A percentile compares a stretch with the other conserved stretches of the same genome.
Conservation (phyloP, 1,140 invertebrate genomes). For the Uloborus diversus region DNA sequence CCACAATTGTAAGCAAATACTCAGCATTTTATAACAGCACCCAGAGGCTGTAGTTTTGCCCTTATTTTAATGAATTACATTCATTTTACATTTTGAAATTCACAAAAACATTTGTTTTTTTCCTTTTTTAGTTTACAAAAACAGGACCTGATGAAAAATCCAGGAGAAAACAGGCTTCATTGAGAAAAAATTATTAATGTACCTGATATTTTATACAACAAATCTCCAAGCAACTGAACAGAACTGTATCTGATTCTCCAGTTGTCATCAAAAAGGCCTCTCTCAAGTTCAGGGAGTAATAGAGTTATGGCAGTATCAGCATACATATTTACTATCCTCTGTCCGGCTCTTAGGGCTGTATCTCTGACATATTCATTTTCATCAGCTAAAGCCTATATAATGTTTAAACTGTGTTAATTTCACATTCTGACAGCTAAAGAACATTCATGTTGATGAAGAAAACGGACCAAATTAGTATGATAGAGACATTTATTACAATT, state of each 20-base stretch:
- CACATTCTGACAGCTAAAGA: too few species aligned
- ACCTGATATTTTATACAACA: conserved; percentile 93
- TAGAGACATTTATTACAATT: too few species aligned
- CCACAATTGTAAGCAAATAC: too few species aligned
- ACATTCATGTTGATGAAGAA: too few species aligned
- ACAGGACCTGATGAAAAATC: too few species aligned
- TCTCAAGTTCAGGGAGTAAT: conserved; percentile 92
- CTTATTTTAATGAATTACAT: not conserved
- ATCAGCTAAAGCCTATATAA: conserved; percentile 85
- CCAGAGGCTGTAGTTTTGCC: too few species aligned
- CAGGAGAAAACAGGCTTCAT: not conserved
- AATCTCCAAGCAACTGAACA: conserved; percentile 94
- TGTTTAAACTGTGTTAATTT: too few species aligned
- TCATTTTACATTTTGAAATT: not conserved
- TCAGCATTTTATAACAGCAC: too few species aligned
- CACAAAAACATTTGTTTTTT: not conserved
- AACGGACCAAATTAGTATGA: too few species aligned
- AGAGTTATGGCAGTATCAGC: conserved; percentile 95
- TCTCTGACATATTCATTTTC: conserved; percentile 99
- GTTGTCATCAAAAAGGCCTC: conserved; percentile 94
- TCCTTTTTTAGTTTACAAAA: too few species aligned
- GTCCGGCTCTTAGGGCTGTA: conserved; percentile 94
- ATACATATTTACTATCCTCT: conserved; percentile 95
- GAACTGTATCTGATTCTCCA: conserved; percentile 98
- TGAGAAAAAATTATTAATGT: conserved; percentile 10